Percentiles rank a stretch among this genome's conserved stretches.
Evolutionary conservation across 2,113 vertebrate genomes (phyloP).

Genomic region (Casuarius casuarius): DNA sequence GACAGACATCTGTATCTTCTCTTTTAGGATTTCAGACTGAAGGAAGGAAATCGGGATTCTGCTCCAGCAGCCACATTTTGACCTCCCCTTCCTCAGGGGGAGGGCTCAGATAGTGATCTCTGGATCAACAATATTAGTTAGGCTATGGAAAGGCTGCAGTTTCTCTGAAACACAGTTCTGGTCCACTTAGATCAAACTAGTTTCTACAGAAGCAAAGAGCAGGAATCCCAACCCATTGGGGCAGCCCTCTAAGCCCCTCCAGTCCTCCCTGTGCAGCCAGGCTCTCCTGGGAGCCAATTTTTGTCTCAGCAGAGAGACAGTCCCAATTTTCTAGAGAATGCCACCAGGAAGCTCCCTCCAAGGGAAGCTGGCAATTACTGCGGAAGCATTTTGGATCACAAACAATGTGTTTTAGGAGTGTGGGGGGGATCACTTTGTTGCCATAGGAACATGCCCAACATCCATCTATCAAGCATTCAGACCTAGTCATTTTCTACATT

Average conservation of each 20-base stretch:
- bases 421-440: neutral
- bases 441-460: neutral
- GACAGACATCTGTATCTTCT: neutral
- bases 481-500: neutral
- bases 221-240: neutral
- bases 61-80: neutral
- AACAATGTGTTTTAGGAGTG: fast-evolving
- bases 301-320: neutral
- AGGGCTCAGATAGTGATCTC: neutral
- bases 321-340: neutral
- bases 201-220: neutral
- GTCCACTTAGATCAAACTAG: neutral
- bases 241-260: neutral
- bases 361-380: neutral
- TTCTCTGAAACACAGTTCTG: neutral
- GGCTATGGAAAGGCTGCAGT: neutral
- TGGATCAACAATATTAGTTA: neutral
- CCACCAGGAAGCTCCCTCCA: neutral
- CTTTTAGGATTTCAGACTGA: neutral
- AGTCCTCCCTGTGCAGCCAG: fast-evolving
- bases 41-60: constrained; percentile 3
- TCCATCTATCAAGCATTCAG: neutral
- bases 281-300: neutral
- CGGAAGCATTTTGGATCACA: neutral
- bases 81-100: neutral